Conservation (phyloP, 1,140 invertebrate genomes). For the Drosophila malerkotliana region DNA sequence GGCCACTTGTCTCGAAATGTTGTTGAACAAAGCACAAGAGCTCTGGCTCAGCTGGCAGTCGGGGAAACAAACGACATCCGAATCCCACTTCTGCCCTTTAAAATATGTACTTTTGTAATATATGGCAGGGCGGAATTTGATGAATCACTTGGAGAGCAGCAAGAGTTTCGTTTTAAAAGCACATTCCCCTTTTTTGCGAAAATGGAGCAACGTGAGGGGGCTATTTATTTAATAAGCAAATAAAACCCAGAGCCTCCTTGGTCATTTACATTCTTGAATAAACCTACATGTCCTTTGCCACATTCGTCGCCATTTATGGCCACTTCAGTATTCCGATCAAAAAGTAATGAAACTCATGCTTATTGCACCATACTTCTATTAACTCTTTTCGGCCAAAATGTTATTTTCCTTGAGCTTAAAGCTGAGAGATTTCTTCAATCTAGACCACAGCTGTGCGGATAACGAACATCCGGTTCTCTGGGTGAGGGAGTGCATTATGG, state of each 20-base stretch:
- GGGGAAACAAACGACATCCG: conserved; percentile 38
- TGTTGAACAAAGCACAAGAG: conserved; percentile 31
- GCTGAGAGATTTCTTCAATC: too few species aligned
- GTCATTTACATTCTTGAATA: conserved; percentile 25
- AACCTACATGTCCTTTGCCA: conserved; percentile 34
- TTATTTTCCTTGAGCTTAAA: too few species aligned
- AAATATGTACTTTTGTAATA: conserved; percentile 36
- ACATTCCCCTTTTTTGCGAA: conserved; percentile 16
- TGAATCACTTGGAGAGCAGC: conserved; percentile 37
- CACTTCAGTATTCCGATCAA: too few species aligned
- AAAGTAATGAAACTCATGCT: too few species aligned
- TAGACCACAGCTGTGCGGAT: background rate
- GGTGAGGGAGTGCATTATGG: conserved; percentile 1
- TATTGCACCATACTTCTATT: too few species aligned
- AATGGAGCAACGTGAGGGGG: conserved; percentile 21
- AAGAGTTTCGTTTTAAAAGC: conserved; percentile 26
- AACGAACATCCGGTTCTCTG: background rate
- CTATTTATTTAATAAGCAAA: conserved; percentile 42
- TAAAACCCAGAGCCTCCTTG: conserved; percentile 8
- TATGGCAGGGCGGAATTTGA: conserved; percentile 44
- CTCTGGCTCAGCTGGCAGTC: conserved; percentile 19
- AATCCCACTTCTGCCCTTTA: conserved; percentile 8
- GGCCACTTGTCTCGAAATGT: conserved; percentile 30
- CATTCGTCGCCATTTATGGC: conserved; percentile 62
- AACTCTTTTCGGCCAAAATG: background rate